Evolutionary conservation across 1,140 invertebrate species (phyloP), one percentile per base, ranked within the genome.

Genomic region (Eueides isabella): DNA sequence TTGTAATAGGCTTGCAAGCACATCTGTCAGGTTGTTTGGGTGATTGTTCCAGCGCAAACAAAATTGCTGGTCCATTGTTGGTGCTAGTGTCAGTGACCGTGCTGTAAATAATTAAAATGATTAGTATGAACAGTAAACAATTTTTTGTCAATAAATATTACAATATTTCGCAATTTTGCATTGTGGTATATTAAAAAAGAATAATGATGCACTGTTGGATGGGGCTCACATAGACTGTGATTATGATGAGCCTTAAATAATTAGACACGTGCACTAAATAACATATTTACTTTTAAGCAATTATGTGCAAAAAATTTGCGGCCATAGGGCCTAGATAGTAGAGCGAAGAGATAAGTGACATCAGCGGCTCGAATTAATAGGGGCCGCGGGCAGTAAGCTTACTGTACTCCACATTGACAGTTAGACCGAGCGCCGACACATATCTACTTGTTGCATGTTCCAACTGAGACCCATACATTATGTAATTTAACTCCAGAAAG

Each of bases 41-140:
- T 98, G 97, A 94, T 98, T 98, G 95, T 98, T 98, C 97, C 97
- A 98, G 92, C 97, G 96, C 89, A 98, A 95, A 94, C 97, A 98
- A 94, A 98, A 98, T 95, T 98, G 97, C 95, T 98, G 97, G 95
- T 98, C 97, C 96, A 97, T 97, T 94, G 94, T 96, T 94, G 91
- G 91, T 90, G 90, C 87, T 90, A 91, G 82, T 92, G 93, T 93
- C 92, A 93, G 87, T 92, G 93, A 89, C 88, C 91, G 91, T 92
- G 89, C 93, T 93, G 90, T 75, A 87, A 91, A 85, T 48, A 87
- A 82, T 76, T 80, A 72, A 74, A 78, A 67, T 74, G 72, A 73
- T 78, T 67, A 76, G 33, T 78, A 65, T 61, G 23, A 41, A 55
- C 2, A 55, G 48, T 55, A 55, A 19, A 55, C 23, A 55, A 55